Conservation (phyloP, 2,113 vertebrate genomes). For the Galbula dea region DNA sequence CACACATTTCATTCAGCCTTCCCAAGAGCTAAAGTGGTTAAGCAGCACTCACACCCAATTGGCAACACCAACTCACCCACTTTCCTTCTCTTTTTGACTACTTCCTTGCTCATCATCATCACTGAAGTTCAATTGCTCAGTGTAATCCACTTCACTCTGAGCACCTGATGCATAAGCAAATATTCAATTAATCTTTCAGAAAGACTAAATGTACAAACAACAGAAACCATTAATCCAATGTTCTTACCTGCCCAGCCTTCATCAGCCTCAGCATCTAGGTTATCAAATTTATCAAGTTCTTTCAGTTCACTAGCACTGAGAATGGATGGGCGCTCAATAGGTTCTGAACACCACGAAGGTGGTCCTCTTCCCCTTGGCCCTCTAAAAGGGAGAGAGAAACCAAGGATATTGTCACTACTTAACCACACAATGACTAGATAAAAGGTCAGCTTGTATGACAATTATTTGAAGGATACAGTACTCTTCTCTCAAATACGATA, state of each 20-base stretch:
- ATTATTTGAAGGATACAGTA: neutral
- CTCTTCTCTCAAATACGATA: neutral
- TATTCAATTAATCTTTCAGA: neutral
- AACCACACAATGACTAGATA: neutral
- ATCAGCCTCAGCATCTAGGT: constrained; percentile 93
- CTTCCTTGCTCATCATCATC: constrained; percentile 96
- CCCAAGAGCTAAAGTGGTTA: neutral
- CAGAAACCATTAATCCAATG: neutral
- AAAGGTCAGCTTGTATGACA: neutral
- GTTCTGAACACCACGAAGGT: constrained; percentile 86
- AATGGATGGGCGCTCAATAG: constrained; percentile 90
- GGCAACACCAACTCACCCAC: constrained; percentile 74
- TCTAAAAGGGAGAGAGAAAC: constrained; percentile 57
- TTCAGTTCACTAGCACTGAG: constrained; percentile 94
- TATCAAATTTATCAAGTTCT: constrained; percentile 95
- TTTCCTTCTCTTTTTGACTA: constrained; percentile 86
- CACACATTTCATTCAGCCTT: neutral
- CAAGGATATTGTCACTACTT: neutral
- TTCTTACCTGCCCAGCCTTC: constrained; percentile 97
- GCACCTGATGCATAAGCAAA: constrained; percentile 78
- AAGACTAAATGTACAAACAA: neutral
- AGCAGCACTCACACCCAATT: neutral
- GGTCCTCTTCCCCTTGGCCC: constrained; percentile 79
- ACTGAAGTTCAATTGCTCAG: constrained; percentile 97
- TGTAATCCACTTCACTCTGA: constrained; percentile 98